phyloP scores from a whole-genome alignment of 2,113 vertebrate species.

The Trogon melanurus region DNA sequence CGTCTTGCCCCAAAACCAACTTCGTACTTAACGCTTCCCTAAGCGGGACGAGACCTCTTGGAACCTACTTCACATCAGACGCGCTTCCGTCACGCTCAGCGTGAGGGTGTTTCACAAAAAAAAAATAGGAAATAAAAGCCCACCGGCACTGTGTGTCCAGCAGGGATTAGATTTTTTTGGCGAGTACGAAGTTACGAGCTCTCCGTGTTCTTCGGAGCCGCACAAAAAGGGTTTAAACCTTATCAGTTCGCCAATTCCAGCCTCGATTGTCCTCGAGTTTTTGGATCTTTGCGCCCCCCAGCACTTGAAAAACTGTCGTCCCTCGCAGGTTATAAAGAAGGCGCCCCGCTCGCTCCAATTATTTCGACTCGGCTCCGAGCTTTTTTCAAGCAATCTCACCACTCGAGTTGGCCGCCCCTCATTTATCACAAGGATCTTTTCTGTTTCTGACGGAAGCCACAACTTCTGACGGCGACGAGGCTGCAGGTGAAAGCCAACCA shows the following conservation, averaged over 20 bases:
- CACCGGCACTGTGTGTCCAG: neutral
- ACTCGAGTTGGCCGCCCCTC: neutral
- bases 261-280: constrained; percentile 11
- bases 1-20: neutral
- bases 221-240: neutral
- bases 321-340: constrained; percentile 2
- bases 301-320: neutral
- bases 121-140: neutral
- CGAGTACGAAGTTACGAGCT: neutral
- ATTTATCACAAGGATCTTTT: constrained; percentile 40
- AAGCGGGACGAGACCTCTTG: neutral
- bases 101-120: neutral
- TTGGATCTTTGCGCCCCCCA: neutral
- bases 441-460: constrained; percentile 55
- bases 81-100: neutral
- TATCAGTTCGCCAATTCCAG: neutral
- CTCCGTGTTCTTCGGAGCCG: neutral
- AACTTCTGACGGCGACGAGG: neutral
- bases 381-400: constrained; percentile 58
- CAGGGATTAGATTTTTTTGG: neutral
- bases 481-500: constrained; percentile 70
- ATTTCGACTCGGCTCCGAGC: constrained; percentile 28
- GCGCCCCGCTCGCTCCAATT: constrained; percentile 33
- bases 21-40: too few species aligned
- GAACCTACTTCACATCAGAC: neutral